Conservation (phyloP, 2,797 vertebrate species). For the Enteromius trimaculatus region DNA sequence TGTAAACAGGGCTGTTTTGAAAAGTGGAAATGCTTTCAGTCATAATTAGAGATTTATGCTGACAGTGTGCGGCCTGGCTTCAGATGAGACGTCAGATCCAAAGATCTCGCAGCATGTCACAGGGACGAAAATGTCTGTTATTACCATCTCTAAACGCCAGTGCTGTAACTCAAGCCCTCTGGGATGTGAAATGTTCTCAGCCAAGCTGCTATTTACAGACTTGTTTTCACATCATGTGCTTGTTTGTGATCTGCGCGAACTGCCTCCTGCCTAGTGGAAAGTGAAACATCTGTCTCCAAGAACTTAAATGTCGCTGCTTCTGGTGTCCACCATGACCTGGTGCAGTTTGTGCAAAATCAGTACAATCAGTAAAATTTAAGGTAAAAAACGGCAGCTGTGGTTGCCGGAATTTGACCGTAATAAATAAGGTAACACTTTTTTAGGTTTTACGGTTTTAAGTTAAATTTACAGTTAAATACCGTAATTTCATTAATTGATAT, state of each 20-base stretch:
- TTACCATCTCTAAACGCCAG: slow-evolving; percentile 50
- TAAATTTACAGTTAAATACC: too few species aligned
- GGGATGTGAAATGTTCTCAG: slow-evolving; percentile 49
- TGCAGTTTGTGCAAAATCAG: background rate
- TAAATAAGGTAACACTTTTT: too few species aligned
- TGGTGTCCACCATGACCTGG: background rate
- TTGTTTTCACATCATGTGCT: slow-evolving; percentile 74
- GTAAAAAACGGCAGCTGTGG: too few species aligned
- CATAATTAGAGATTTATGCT: slow-evolving; percentile 18
- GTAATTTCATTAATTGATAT: too few species aligned
- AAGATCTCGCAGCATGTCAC: slow-evolving; percentile 24
- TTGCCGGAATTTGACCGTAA: too few species aligned
- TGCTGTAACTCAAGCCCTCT: slow-evolving; percentile 67
- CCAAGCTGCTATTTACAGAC: slow-evolving; percentile 74
- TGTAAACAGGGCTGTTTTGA: background rate
- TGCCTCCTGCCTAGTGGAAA: slow-evolving; percentile 17
- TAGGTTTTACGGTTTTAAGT: too few species aligned
- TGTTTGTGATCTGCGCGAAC: slow-evolving; percentile 53
- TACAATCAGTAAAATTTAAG: too few species aligned
- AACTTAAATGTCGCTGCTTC: background rate
- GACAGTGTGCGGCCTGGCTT: background rate
- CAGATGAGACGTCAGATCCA: slow-evolving; percentile 11
- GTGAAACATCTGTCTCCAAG: slow-evolving; percentile 15
- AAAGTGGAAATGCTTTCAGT: background rate
- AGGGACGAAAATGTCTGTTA: slow-evolving; percentile 39